Evolutionary conservation across 2,113 vertebrate species (phyloP), one percentile per base, ranked within the genome.

Genomic region (Sula dactylatra): DNA sequence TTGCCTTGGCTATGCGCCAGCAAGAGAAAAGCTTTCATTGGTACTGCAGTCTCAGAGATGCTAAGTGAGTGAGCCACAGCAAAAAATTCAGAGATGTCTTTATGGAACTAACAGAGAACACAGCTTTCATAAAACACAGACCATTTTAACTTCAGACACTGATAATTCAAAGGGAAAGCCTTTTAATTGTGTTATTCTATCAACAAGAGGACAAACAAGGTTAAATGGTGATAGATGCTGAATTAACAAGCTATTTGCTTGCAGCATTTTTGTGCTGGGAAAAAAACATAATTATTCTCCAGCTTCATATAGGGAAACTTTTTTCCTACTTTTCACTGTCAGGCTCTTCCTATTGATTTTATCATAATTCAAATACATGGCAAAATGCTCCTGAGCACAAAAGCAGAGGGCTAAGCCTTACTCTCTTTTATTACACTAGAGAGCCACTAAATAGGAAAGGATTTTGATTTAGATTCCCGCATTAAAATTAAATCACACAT

Each of bases 401-500:
- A 98, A 96, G 69, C 86, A 93, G 74, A 97, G 72, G 88, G 38
- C 94, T 97, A 96, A 97, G 64, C 50, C 94, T 95, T 64, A 29
- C 72, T 94, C 62, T 88, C 69, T 95, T 97, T 96, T 93, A 97
- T 97, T 98, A 95, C 96, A 96, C 97, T 47, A 96, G 97, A 97
- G 97, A 98, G 89, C 36, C 66, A 92, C 97, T 96, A 98, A 98
- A 95, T 93, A 95, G 96, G 79, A 84, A 95, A 97, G 94, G 91
- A 97, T 98, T 98, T 98, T 97, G 97, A 98, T 98, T 98, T 98
- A 97, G 96, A 97, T 96, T 96, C 83, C 77, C 96, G 85, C 93
- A 97, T 97, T 98, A 98, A 98, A 98, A 98, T 98, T 98, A 98
- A 98, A 98, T 98, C 97, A 98, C 96, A 97, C 88, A 84, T 98